Evolutionary conservation across 2,888 invertebrate genomes (phyloP).

Genomic region (Trichopoda pennipes): DNA sequence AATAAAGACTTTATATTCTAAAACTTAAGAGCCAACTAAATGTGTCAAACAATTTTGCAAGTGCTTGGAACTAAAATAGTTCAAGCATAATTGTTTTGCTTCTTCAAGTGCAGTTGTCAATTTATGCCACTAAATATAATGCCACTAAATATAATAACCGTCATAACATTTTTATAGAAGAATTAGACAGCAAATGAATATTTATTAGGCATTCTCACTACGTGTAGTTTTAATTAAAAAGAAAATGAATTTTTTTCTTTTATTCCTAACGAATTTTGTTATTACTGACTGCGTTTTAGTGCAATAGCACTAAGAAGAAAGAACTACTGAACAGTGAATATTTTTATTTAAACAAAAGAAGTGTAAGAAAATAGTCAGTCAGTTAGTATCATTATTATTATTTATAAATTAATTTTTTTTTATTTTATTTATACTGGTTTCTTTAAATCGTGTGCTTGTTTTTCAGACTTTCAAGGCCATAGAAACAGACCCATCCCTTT

Average conservation of each 20-base stretch:
- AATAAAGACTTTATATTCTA: too few species aligned
- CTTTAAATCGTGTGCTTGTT: conserved; percentile 1
- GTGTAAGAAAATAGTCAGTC: neutral
- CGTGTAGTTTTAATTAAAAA: too few species aligned
- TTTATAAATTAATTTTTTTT: too few species aligned
- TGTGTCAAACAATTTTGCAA: neutral
- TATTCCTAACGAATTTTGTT: neutral
- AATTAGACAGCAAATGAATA: neutral
- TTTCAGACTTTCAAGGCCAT: conserved; percentile 35
- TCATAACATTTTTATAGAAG: too few species aligned
- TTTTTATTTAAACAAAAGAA: conserved; percentile 43
- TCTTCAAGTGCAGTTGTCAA: neutral
- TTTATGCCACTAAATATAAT: neutral
- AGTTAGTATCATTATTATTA: neutral
- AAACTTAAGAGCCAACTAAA: neutral
- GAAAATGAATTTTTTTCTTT: neutral
- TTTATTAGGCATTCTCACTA: too few species aligned
- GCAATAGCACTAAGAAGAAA: neutral
- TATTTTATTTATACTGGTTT: neutral
- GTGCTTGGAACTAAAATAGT: neutral
- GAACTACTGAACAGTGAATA: neutral
- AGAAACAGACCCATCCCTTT: conserved; percentile 12
- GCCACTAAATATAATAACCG: too few species aligned
- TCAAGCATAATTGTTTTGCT: neutral
- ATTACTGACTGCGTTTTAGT: conserved; percentile 5